Evolutionary conservation across 2,888 invertebrate species (phyloP).

Genomic region (Hydroisotoma schaefferi): DNA sequence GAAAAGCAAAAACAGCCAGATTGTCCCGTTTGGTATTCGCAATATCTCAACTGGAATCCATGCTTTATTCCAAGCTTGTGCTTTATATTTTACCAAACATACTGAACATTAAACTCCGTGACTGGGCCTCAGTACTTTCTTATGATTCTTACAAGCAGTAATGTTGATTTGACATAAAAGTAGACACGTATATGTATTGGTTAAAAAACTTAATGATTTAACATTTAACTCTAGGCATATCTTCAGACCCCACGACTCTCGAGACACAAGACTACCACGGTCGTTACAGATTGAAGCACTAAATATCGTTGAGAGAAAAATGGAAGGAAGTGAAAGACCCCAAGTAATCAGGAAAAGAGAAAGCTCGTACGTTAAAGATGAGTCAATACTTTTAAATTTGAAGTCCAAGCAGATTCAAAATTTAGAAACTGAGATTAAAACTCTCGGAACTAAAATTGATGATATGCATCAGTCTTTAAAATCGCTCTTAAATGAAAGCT

Average conservation of each 20-base stretch:
- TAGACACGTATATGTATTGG: no score
- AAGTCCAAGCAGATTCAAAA: background rate
- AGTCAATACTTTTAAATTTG: background rate
- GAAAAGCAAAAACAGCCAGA: conserved; percentile 66
- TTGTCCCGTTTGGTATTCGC: conserved; percentile 75
- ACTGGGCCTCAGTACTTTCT: conserved; percentile 70
- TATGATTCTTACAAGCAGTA: no score
- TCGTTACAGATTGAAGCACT: conserved; percentile 70
- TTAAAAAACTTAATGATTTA: no score
- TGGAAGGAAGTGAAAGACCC: no score
- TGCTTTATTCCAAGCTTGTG: conserved; percentile 72
- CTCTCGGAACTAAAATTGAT: no score
- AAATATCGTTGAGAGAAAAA: conserved; percentile 58
- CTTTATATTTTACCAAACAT: conserved; percentile 62
- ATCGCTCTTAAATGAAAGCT: no score
- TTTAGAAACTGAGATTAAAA: background rate
- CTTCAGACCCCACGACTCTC: conserved; percentile 69
- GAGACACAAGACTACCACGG: conserved; percentile 70
- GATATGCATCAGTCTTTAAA: no score
- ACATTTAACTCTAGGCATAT: no score
- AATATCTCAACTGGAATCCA: conserved; percentile 74
- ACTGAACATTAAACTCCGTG: conserved; percentile 63
- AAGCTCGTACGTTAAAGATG: no score
- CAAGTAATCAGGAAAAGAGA: no score
- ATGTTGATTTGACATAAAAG: no score